Evolutionary conservation across 2,113 vertebrate genomes (phyloP), one percentile per base, ranked within the genome.

Genomic region (Festucalex cinctus): DNA sequence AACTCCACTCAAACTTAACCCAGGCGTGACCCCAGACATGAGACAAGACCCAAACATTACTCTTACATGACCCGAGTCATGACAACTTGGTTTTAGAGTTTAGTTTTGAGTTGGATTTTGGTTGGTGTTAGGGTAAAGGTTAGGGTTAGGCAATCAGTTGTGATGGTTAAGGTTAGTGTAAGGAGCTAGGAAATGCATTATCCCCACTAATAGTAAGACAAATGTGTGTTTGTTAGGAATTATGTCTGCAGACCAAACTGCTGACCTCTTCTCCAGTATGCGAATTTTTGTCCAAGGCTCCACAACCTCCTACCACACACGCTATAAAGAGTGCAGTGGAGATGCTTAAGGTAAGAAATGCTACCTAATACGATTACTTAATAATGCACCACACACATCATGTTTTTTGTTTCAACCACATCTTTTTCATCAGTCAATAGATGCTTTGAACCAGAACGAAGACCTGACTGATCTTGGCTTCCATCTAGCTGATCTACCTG

Each of bases 171-270:
- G 28, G 28, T 32, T 32, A 32, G 28, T 2, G 28, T 32, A 32
- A 32, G 28, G 4, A 4, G 28, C 28, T 32, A 32, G 28, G 28
- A 32, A 32, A 32, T 32, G 28, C 28, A 32, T 32, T 32, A 32
- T 32, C 28, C 28, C 28, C 28, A 32, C 28, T 32, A 32, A 32
- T 32, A 32, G 28, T 32, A 32, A 32, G 28, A n/a, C 28, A 32
- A 32, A 32, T 67, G 39, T 87, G 43, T 85, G 36, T 86, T 36
- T 85, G 0, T 48, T 10, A 89, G 88, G 85, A 85, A 48, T 77
- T 90, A 64, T 98, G 97, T 91, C 93, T 99, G 17, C 93, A 98
- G 87, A 94, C 95, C 81, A 98, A 99, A 79, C 88, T 98, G 56
- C 86, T 98, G 83, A 94, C 94, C 44, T 95, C 96, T 32, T 78